Evolutionary conservation across 2,113 vertebrate species (phyloP), one percentile per base, ranked within the genome.

Genomic region (Eclectus roratus): DNA sequence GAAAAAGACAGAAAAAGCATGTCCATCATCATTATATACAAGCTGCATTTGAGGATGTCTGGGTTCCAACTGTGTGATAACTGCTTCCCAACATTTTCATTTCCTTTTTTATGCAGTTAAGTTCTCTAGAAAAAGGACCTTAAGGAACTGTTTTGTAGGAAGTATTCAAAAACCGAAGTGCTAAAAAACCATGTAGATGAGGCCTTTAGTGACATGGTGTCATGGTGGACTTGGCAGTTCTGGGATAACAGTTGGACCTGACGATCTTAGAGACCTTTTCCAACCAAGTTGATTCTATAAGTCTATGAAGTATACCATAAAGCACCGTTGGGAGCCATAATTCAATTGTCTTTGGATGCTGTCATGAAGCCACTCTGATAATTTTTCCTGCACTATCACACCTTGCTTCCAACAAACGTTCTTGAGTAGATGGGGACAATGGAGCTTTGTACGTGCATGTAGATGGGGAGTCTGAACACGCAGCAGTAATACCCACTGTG

Each of bases 301-400:
- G n/a, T 35, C 56, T 58, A 58, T 14, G 13, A 58, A 10, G 13
- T 5, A 37, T 2, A 47, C 33, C 37, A 12, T 13, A 37, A 86
- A n/a, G 53, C 53, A 52, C 9, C 0, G 0, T 25, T n/a, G 49
- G 44, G 24, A 80, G n/a, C 65, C 18, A 25, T 13, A 37, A 63
- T 69, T 69, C 77, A 72, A 0, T 53, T 47, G 33, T 11, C 35
- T 77, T 77, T 50, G 52, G 58, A 52, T 33, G 10, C 53, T 19
- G 18, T 49, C 21, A n/a, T 5, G 11, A 76, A 70, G n/a, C 19
- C 49, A 18, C 13, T 64, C 20, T 2, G 28, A 28, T 35, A 20
- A 74, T 69, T 84, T 52, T 41, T 60, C 70, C 50, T 41, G 33
- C 24, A 12, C 29, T 50, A 18, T 46, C 70, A 35, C 8, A 15